Base-by-base conservation (phyloP, 2,113 vertebrate species). In the Rutilus rutilus region DNA sequence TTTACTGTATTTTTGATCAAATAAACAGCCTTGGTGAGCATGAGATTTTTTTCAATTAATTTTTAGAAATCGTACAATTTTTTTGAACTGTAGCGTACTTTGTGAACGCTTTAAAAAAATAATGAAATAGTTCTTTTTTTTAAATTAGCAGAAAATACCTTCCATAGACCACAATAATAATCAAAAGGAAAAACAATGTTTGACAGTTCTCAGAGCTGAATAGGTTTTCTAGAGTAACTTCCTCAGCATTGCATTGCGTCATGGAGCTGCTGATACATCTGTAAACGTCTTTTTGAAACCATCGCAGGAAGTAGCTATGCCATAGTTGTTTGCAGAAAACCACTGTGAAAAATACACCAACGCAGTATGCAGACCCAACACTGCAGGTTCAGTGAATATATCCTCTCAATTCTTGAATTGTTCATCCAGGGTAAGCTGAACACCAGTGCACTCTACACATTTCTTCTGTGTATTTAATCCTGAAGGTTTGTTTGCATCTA, bases 401-500 rank as follows among this genome's bases (percentile, higher is more conserved):
- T n/a, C 12, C 0, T 12, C 47, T 6, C n/a, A 12, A 60, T 3
- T 57, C 5, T 77, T 54, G 1, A 52, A 54, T 7, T 78, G 33
- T 71, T 42, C 33, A 78, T 59, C 19, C 36, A 45, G 52, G 23
- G 11, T 52, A 79, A 6, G 11, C 17, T 17, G 54, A 52, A 64
- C 6, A 36, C 15, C 36, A 33, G 7, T 33, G 71, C 39, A 27
- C 1, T 73, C 30, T 42, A 84, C 74, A 78, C 21, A 30, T 52
- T 71, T 42, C 33, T 71, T 14, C 17, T 9, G 11, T 23, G 54
- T 78, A 45, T 71, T 80, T 45, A 42, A 69, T 14, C 23, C 52
- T 75, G 82, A 81, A 65, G 50, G 19, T 57, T 82, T 59, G 76
- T 85, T 67, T 84, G 67, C 36, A 36, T 50, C 27, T 23, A 6